Evolutionary conservation across 30 jellyfish, hydroid and myxozoan genomes (phyloP).

Genomic region (Cassiopea xamachana): DNA sequence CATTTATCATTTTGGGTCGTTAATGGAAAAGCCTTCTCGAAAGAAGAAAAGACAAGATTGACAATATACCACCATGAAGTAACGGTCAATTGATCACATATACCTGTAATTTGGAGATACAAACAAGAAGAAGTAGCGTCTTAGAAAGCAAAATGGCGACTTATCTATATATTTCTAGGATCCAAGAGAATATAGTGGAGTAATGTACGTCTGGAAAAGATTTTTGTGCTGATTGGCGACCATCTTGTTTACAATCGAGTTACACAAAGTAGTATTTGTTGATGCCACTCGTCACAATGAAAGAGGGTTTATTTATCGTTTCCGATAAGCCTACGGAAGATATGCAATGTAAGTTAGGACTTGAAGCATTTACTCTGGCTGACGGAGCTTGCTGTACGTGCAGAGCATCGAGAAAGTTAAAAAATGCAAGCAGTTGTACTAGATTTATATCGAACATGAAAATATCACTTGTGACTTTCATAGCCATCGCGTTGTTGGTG

Average conservation of each 20-base stretch:
- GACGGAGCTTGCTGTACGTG: constrained; percentile 34
- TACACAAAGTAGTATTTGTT: constrained; percentile 35
- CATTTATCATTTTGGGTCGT: neutral
- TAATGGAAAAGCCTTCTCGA: neutral
- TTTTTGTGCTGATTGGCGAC: neutral
- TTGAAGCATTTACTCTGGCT: neutral
- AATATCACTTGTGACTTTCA: constrained; percentile 37
- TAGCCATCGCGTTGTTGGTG: constrained; percentile 20
- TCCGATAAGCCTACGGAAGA: constrained; percentile 17
- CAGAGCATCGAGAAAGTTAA: constrained; percentile 9
- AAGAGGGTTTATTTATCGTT: neutral
- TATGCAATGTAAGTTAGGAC: neutral
- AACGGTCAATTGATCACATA: constrained; percentile 75
- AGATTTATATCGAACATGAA: constrained; percentile 23
- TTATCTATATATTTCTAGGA: neutral
- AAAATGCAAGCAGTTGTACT: neutral
- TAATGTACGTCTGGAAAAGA: neutral
- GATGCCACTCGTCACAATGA: constrained; percentile 1
- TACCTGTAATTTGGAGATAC: constrained; percentile 60
- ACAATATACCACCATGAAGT: constrained; percentile 65
- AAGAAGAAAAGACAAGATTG: neutral
- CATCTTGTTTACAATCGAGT: constrained; percentile 16
- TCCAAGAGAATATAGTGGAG: neutral
- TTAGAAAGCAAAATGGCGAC: constrained; percentile 67
- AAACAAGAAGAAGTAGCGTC: constrained; percentile 42